Percentiles rank a stretch among this genome's conserved stretches.
Conservation (phyloP, 2,113 vertebrate genomes). For the Pimephales promelas region DNA sequence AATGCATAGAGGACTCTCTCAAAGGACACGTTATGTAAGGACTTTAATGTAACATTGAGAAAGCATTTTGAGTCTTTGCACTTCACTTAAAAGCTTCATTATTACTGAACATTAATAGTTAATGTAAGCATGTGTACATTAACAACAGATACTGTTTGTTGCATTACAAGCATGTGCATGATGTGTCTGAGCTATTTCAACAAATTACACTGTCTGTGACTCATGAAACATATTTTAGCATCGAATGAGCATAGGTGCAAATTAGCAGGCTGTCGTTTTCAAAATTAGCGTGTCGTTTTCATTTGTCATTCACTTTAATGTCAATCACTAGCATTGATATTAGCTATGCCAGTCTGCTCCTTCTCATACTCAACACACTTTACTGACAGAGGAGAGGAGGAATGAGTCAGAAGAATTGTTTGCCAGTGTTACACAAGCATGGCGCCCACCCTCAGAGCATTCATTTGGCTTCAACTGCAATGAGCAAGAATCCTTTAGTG, state of each 20-base stretch:
- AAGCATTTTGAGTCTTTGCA: neutral
- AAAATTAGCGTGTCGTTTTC: too few species aligned
- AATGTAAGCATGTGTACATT: neutral
- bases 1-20: neutral
- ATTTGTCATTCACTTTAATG: slow-evolving; percentile 17
- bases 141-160: neutral
- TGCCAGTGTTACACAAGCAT: slow-evolving; percentile 34
- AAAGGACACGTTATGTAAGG: neutral
- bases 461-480: slow-evolving; percentile 31
- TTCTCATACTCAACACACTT: slow-evolving; percentile 21
- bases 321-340: slow-evolving; percentile 9
- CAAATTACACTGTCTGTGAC: slow-evolving; percentile 12
- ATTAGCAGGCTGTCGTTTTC: slow-evolving; percentile 36
- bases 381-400: slow-evolving; percentile 27
- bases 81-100: slow-evolving; percentile 7
- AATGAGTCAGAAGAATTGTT: slow-evolving; percentile 52
- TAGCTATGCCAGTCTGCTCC: slow-evolving; percentile 1
- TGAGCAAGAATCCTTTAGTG: slow-evolving; percentile 39
- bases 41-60: neutral
- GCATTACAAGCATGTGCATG: neutral
- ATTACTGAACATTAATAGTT: slow-evolving; percentile 19
- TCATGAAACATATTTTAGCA: neutral
- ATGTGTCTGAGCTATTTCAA: neutral
- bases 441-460: slow-evolving; percentile 40
- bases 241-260: neutral